Evolutionary conservation across 2,888 invertebrate genomes (phyloP), one percentile per base, ranked within the genome.

Genomic region (Apodemia zela): DNA sequence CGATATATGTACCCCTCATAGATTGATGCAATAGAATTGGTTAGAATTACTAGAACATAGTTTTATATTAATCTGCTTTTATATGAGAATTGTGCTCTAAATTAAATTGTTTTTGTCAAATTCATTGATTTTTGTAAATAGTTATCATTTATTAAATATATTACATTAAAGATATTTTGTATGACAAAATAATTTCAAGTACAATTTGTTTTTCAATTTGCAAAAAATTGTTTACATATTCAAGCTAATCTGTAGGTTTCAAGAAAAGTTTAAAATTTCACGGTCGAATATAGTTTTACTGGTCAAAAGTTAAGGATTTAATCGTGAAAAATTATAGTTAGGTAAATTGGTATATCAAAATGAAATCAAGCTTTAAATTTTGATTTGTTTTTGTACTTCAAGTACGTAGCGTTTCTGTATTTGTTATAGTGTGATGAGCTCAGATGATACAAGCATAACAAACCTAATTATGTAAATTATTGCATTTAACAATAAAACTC

Each of bases 351-450:
- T 57, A 57, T 57, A 57, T 29, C 25, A 57, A 57, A 57, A 57
- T 29, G 57, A 57, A 57, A 25, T 29, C 15, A 57, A 57, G 57
- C 57, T 57, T 57, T 57, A 57, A 57, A 57, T 57, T 57, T 57
- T 29, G 18, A 21, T 21, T 18, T 15, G 6, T 25, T 54, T 54
- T 57, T 57, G 57, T 29, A 57, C 57, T 54, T 15, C 25, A 54
- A 54, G 54, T 54, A 54, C 54, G 25, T 25, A 54, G 25, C 6
- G 54, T 29, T 57, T 57, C 57, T 57, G 29, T 57, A 29, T 29
- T 29, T 57, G 29, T 57, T 57, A 54, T 25, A 57, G 7, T 47
- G 47, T 57, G 29, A 25, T 57, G 25, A 57, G 29, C 11, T 7
- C 15, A n/a, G 57, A 15, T 21, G 21, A 54, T 29, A 29, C 8